A percentile compares a stretch with the other conserved stretches of the same genome.
These are phyloP conservation scores for Hoplodrina blanda DNA, from an alignment of 2,888 invertebrate species.

Conservation along the genomic window DNA sequence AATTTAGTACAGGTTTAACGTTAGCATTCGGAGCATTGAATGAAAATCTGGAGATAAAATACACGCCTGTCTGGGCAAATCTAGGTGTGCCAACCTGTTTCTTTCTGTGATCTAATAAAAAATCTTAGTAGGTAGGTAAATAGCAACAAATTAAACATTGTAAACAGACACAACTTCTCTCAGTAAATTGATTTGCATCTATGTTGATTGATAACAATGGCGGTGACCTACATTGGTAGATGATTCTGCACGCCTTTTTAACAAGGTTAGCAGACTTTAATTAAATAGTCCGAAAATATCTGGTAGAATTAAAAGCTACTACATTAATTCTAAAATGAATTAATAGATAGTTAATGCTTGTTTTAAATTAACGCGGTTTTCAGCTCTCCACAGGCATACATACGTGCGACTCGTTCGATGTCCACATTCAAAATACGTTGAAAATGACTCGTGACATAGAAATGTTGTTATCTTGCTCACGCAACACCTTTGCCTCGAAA, in stretches of 20 bases:
- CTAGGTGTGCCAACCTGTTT: not conserved
- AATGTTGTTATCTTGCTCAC: slow-evolving; percentile 43
- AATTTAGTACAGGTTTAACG: not conserved
- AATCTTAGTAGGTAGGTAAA: not conserved
- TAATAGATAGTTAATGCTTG: not conserved
- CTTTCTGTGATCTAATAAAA: not conserved
- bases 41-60: not conserved
- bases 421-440: slow-evolving; percentile 20
- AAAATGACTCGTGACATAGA: slow-evolving; percentile 22
- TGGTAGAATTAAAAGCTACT: not conserved
- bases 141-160: not conserved
- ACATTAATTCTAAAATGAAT: not conserved
- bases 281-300: not conserved
- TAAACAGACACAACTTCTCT: not conserved
- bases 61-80: not conserved
- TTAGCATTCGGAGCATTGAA: not conserved
- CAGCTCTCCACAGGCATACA: slow-evolving; percentile 17
- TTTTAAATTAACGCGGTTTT: slow-evolving; percentile 12
- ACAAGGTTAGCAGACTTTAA: not conserved
- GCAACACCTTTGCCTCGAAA: slow-evolving; percentile 16
- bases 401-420: slow-evolving; percentile 37
- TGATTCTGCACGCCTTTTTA: not conserved
- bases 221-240: slow-evolving; percentile 25
- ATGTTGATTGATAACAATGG: no score
- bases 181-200: not conserved